These are phyloP conservation scores for Drosophila emarginata DNA, from an alignment of 2,888 invertebrate genomes.

Conservation along the genomic window DNA sequence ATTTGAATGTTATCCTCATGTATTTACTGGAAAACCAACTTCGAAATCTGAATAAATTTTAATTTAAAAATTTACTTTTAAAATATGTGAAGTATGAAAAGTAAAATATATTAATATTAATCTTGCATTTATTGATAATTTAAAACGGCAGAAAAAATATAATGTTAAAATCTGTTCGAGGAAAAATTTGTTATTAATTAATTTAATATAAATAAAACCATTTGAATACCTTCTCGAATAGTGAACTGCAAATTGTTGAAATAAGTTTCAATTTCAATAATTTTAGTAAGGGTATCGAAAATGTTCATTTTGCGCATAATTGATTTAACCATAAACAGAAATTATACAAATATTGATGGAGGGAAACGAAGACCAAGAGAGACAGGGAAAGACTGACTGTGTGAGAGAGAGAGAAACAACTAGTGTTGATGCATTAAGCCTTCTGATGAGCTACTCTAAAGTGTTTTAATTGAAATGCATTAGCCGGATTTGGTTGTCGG, in stretches of 20 bases:
- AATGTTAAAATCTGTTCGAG: too few species aligned
- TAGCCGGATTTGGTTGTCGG: conserved; percentile 26
- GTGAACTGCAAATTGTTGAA: not conserved
- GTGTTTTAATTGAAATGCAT: conserved; percentile 62
- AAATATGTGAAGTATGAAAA: too few species aligned
- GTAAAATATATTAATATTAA: too few species aligned
- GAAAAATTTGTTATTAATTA: too few species aligned
- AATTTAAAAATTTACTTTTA: not conserved
- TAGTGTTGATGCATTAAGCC: conserved; percentile 48
- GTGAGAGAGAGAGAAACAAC: conserved; percentile 5
- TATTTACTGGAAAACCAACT: too few species aligned
- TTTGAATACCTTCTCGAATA: not conserved
- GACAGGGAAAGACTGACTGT: not conserved
- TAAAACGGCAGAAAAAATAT: too few species aligned
- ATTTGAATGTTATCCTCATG: too few species aligned
- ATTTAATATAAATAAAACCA: not conserved
- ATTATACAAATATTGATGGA: conserved; percentile 51
- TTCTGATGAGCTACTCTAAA: conserved; percentile 35
- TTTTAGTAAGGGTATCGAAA: conserved; percentile 1
- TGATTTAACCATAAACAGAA: conserved; percentile 34
- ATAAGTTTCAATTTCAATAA: not conserved
- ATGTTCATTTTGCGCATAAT: conserved; percentile 36
- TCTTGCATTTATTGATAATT: too few species aligned
- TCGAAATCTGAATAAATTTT: not conserved
- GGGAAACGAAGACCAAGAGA: not conserved